Evolutionary conservation across 2,797 vertebrate species (phyloP).

Genomic region (Spondyliosoma cantharus): DNA sequence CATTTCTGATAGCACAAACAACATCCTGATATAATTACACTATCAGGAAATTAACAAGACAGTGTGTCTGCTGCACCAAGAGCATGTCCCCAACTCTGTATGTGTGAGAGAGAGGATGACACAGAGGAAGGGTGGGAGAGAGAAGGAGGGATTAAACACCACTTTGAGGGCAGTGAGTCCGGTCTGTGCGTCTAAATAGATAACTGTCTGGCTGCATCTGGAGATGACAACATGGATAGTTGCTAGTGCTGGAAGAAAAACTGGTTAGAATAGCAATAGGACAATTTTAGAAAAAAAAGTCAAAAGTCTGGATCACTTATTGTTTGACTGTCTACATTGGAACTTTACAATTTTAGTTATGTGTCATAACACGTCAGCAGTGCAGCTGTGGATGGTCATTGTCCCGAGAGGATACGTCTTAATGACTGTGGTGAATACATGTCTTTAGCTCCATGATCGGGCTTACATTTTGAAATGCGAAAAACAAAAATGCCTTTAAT

Average conservation of each 20-base stretch:
- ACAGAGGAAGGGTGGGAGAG: slow-evolving; percentile 28
- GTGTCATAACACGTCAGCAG: not conserved
- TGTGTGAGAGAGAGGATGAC: slow-evolving; percentile 38
- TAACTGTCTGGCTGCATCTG: slow-evolving; percentile 52
- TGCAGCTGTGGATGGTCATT: not conserved
- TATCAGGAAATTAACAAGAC: slow-evolving; percentile 81
- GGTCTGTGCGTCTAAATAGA: slow-evolving; percentile 55
- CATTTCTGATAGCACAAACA: slow-evolving; percentile 77
- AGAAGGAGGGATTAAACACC: slow-evolving; percentile 41
- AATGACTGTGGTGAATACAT: not conserved
- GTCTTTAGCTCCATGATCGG: not conserved
- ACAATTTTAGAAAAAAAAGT: not conserved
- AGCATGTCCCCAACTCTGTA: slow-evolving; percentile 19
- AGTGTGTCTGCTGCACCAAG: slow-evolving; percentile 70
- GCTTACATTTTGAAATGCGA: not conserved
- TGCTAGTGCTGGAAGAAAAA: not conserved
- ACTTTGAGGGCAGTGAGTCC: slow-evolving; percentile 48
- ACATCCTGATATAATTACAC: slow-evolving; percentile 81
- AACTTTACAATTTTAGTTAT: not conserved
- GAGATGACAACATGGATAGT: slow-evolving; percentile 47
- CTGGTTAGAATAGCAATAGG: not conserved
- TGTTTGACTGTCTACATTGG: not conserved
- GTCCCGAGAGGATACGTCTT: not conserved
- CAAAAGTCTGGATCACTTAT: not conserved
- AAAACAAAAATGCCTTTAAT: not conserved